These are phyloP conservation scores for Hippocampus comes DNA, from an alignment of 2,113 vertebrate genomes.

Conservation along the genomic window DNA sequence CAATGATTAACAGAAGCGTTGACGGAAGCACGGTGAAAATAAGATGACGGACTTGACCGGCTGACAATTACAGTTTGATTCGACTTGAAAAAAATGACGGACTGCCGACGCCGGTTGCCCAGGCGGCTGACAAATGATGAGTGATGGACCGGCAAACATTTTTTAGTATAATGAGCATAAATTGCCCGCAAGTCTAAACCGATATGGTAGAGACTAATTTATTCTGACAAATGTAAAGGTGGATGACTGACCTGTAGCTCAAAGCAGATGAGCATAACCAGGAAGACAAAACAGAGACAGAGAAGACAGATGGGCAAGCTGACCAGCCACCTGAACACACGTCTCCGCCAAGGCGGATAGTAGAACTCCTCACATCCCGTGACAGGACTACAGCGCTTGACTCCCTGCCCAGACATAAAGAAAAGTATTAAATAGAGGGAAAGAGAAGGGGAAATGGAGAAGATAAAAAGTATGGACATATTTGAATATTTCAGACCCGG, in stretches of 20 bases:
- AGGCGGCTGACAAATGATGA: too few species aligned
- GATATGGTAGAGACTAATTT: too few species aligned
- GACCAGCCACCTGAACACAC: slow-evolving; percentile 89
- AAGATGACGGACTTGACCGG: too few species aligned
- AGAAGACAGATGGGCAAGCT: slow-evolving; percentile 89
- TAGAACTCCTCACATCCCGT: slow-evolving; percentile 91
- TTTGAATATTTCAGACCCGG: slow-evolving; percentile 74
- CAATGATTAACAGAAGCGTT: too few species aligned
- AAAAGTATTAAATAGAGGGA: neutral
- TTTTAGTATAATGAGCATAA: too few species aligned
- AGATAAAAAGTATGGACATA: neutral
- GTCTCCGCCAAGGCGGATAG: slow-evolving; percentile 90
- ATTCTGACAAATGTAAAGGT: neutral
- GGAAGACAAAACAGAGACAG: slow-evolving; percentile 89
- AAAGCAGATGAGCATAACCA: slow-evolving; percentile 95
- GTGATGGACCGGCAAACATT: too few species aligned
- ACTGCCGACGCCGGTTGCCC: too few species aligned
- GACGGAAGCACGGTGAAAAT: too few species aligned
- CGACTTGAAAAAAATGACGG: too few species aligned
- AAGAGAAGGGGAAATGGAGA: neutral
- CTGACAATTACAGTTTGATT: too few species aligned
- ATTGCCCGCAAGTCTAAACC: too few species aligned
- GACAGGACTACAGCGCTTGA: slow-evolving; percentile 88
- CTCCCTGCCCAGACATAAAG: slow-evolving; percentile 69
- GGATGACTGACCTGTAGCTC: slow-evolving; percentile 85